A percentile compares a stretch with the other conserved stretches of the same genome.
These are phyloP conservation scores for Drosophila austrosaltans DNA, from an alignment of 2,888 invertebrate species.

Conservation along the genomic window DNA sequence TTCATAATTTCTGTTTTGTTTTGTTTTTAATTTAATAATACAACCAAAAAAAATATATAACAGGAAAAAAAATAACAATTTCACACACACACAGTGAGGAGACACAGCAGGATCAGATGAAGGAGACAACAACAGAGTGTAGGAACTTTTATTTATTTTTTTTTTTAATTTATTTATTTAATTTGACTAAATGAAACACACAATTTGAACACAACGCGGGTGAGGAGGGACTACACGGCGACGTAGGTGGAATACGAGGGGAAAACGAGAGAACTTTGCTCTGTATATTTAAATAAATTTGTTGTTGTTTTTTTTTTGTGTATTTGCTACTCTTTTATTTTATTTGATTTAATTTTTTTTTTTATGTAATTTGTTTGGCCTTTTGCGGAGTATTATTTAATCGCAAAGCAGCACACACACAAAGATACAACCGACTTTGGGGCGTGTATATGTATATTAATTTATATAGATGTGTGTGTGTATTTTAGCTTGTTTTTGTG, in stretches of 20 bases:
- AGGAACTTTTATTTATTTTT: slow-evolving; percentile 41
- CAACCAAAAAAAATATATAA: not conserved
- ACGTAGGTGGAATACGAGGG: slow-evolving; percentile 25
- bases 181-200: slow-evolving; percentile 51
- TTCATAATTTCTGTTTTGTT: not conserved
- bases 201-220: slow-evolving; percentile 47
- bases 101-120: slow-evolving; percentile 8
- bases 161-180: slow-evolving; percentile 23
- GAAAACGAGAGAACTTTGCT: slow-evolving; percentile 46
- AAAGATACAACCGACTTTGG: slow-evolving; percentile 28
- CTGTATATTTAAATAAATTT: slow-evolving; percentile 8
- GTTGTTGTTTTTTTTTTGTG: not conserved
- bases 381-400: slow-evolving; percentile 77
- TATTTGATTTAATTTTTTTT: slow-evolving; percentile 23
- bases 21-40: not conserved
- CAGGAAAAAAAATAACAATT: slow-evolving; percentile 20
- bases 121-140: slow-evolving; percentile 35
- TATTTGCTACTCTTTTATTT: slow-evolving; percentile 28
- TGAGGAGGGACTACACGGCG: slow-evolving; percentile 9
- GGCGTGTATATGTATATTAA: slow-evolving; percentile 34
- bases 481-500: slow-evolving; percentile 35
- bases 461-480: slow-evolving; percentile 36
- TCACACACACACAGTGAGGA: slow-evolving; percentile 14
- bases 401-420: slow-evolving; percentile 54
- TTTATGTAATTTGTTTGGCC: slow-evolving; percentile 75